Conservation (phyloP, 2,888 invertebrate genomes). For the Syritta pipiens region DNA sequence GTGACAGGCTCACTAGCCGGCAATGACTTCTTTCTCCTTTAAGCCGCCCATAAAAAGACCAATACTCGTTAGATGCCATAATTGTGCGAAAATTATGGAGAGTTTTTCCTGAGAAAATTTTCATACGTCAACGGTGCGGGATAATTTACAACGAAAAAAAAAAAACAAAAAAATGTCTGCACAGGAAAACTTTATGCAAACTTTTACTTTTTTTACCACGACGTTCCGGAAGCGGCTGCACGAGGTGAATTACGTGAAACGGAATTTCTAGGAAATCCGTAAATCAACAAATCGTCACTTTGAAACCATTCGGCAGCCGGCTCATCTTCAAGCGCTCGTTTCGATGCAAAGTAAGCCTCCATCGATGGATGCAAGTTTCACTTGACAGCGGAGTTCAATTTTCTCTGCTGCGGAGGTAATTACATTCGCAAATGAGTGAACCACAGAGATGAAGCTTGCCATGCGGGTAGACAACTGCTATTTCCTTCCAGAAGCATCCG, state of each 20-base stretch:
- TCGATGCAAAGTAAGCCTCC: not conserved
- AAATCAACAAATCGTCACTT: conserved; percentile 49
- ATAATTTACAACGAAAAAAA: conserved; percentile 26
- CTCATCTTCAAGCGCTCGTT: not conserved
- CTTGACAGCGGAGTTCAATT: conserved; percentile 49
- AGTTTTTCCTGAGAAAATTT: conserved; percentile 39
- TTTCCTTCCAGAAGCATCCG: conserved; percentile 44
- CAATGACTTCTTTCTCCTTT: not conserved
- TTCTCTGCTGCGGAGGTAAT: conserved; percentile 32
- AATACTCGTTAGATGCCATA: conserved; percentile 27
- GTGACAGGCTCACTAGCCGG: conserved; percentile 33
- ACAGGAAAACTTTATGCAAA: conserved; percentile 12
- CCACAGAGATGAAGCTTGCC: conserved; percentile 45
- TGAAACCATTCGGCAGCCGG: not conserved
- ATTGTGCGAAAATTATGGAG: conserved; percentile 51
- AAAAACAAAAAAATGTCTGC: no score
- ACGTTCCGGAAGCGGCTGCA: conserved; percentile 39
- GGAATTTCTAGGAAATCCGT: conserved; percentile 58
- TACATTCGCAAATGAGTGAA: conserved; percentile 36
- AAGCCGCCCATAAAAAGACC: not conserved
- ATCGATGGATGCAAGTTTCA: conserved; percentile 34
- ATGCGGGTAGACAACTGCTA: conserved; percentile 25
- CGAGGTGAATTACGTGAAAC: conserved; percentile 51
- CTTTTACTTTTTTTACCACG: conserved; percentile 60
- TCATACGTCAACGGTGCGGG: not conserved